A percentile compares a stretch with the other conserved stretches of the same genome.
Evolutionary conservation across 2,797 vertebrate species (phyloP).

Genomic region (Acipenser ruthenus): DNA sequence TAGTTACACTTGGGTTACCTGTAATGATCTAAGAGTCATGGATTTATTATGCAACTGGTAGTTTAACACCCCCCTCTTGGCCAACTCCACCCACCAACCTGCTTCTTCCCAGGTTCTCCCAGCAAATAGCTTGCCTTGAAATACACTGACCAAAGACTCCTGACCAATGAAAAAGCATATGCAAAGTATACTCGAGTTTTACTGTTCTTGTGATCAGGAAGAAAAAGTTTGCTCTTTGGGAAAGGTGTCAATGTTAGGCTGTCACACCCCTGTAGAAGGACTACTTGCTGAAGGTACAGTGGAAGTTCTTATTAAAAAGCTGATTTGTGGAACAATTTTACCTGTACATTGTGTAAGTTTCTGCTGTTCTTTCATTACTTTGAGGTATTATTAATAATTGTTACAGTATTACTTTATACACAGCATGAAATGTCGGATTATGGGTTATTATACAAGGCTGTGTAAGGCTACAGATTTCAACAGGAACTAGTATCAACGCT

Average conservation of each 20-base stretch:
- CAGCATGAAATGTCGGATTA: no score
- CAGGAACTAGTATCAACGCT: no score
- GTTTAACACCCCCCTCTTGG: constrained; percentile 33
- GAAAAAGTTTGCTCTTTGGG: constrained; percentile 44
- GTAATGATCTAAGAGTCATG: constrained; percentile 33
- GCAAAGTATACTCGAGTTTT: constrained; percentile 33
- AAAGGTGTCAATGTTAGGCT: constrained; percentile 35
- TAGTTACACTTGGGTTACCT: constrained; percentile 25
- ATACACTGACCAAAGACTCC: constrained; percentile 49
- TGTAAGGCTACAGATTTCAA: no score
- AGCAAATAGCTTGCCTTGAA: constrained; percentile 62
- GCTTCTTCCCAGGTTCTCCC: constrained; percentile 47
- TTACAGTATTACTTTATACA: no score
- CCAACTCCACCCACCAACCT: constrained; percentile 44
- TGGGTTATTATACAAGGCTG: no score
- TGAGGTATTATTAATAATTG: no score
- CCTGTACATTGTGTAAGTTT: no score
- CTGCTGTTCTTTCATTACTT: neutral
- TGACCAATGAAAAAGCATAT: constrained; percentile 52
- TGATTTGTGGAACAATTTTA: neutral
- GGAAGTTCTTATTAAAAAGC: neutral
- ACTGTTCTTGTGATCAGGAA: constrained; percentile 39
- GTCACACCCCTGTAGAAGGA: constrained; percentile 30
- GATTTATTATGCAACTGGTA: constrained; percentile 26
- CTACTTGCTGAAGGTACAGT: constrained; percentile 46